A percentile compares a stretch with the other conserved stretches of the same genome.
These are phyloP conservation scores for Acromyrmex echinatior DNA, from an alignment of 1,140 invertebrate genomes.

Conservation along the genomic window DNA sequence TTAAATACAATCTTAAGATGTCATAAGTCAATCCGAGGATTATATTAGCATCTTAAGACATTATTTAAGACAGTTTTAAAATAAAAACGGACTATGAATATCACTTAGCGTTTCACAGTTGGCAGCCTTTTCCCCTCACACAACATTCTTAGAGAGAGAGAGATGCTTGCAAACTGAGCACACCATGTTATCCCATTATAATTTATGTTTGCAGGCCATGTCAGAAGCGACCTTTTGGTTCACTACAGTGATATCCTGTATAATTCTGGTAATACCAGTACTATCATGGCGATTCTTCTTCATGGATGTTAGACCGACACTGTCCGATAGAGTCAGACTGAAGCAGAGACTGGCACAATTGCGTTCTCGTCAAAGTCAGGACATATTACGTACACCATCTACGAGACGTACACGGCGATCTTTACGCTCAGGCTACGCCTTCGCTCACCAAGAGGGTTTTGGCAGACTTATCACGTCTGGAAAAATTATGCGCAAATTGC, in stretches of 20 bases:
- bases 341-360: constrained; percentile 92
- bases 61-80: too few relatives aligned
- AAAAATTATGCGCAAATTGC: constrained; percentile 97
- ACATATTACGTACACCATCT: constrained; percentile 94
- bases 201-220: constrained; percentile 88
- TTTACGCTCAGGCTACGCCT: constrained; percentile 98
- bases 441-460: constrained; percentile 99
- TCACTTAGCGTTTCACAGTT: too few relatives aligned
- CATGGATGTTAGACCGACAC: constrained; percentile 94
- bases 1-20: too few relatives aligned
- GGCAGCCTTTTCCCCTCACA: too few relatives aligned
- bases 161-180: too few relatives aligned
- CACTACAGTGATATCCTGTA: constrained; percentile 94
- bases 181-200: not conserved
- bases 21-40: too few relatives aligned
- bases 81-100: too few relatives aligned
- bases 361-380: constrained; percentile 91
- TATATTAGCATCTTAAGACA: too few relatives aligned
- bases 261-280: constrained; percentile 96
- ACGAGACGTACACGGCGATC: constrained; percentile 95
- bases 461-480: constrained; percentile 99
- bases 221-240: constrained; percentile 98
- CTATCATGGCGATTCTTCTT: constrained; percentile 98
- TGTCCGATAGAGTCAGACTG: constrained; percentile 96
- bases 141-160: too few relatives aligned